Evolutionary conservation across 2,888 invertebrate genomes (phyloP), one percentile per base, ranked within the genome.

Genomic region (Hecatera dysodea): DNA sequence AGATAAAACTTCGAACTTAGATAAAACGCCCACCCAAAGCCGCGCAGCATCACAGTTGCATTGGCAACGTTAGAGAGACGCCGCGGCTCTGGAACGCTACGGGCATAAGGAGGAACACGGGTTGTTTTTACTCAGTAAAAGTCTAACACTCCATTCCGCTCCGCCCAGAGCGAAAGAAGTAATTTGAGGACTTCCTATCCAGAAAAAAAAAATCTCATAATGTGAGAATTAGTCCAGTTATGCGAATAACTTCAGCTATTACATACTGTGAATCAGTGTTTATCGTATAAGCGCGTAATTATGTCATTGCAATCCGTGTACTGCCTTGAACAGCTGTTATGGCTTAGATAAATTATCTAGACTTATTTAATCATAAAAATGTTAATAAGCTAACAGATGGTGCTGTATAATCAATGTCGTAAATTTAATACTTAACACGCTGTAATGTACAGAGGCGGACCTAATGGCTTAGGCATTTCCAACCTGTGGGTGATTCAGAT

Each of bases 241-340:
- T 39, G 62, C 33, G 11, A 44, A 52, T 52, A 48, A 61, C 24
- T 22, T 44, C 22, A 66, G 17, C 27, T 24, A 57, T 52, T 69
- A 61, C 22, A 52, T 27, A 24, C 6, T 52, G 22, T 67, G 61
- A 62, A 62, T 64, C 64, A 67, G 29, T 19, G 50, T 42, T 68
- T 68, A 67, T 50, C 52, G n/a, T 42, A 50, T 3, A 19, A 44
- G n/a, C 63, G 22, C n/a, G 53, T 44, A 57, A 61, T 79, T 73
- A 77, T 79, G 79, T 78, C 76, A 76, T 69, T 75, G 68, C 75
- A 46, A 75, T 60, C 53, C 3, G 29, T 55, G 33, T 17, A n/a
- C 5, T 42, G 33, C 68, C 79, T 68, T 77, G 79, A 61, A 69
- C 75, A 61, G 59, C 39, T 56, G 68, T 57, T 61, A 2, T 22